Percentiles rank a stretch among this genome's conserved stretches.
phyloP scores from a whole-genome alignment of 2,797 vertebrate genomes.

The Acestrorhynchus altus region DNA sequence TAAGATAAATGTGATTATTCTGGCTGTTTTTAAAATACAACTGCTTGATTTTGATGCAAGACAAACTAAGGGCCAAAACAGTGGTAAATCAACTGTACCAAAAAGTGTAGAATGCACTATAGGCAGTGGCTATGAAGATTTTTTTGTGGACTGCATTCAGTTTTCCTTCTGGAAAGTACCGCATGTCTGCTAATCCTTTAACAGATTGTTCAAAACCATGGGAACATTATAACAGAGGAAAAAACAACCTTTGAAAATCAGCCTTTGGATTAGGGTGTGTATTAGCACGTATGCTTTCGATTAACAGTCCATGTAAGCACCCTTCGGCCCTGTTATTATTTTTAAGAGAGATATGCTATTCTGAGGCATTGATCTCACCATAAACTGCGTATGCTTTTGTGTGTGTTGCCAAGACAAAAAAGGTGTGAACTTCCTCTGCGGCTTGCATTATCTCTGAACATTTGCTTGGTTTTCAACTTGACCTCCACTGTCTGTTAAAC shows the following conservation, averaged over 20 bases:
- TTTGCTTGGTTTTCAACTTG: too few species aligned
- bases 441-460: too few species aligned
- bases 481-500: too few species aligned
- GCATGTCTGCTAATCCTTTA: constrained; percentile 48
- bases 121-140: constrained; percentile 19
- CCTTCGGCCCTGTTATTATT: constrained; percentile 32
- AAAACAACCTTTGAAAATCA: constrained; percentile 30
- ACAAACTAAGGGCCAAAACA: too few species aligned
- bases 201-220: constrained; percentile 28
- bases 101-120: not conserved
- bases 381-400: constrained; percentile 25
- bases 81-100: too few species aligned
- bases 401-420: constrained; percentile 11
- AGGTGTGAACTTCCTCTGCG: constrained; percentile 7
- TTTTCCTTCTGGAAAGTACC: constrained; percentile 62
- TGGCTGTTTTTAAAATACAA: too few species aligned
- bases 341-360: constrained; percentile 35
- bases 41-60: too few species aligned
- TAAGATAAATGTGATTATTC: too few species aligned
- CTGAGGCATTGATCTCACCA: constrained; percentile 24
- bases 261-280: constrained; percentile 13
- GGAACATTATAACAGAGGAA: constrained; percentile 30
- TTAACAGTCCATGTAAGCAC: constrained; percentile 22
- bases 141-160: constrained; percentile 31
- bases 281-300: constrained; percentile 43